These are phyloP conservation scores for Eulemur albifrons DNA, from an alignment of 2,797 vertebrate species.

Conservation along the genomic window DNA sequence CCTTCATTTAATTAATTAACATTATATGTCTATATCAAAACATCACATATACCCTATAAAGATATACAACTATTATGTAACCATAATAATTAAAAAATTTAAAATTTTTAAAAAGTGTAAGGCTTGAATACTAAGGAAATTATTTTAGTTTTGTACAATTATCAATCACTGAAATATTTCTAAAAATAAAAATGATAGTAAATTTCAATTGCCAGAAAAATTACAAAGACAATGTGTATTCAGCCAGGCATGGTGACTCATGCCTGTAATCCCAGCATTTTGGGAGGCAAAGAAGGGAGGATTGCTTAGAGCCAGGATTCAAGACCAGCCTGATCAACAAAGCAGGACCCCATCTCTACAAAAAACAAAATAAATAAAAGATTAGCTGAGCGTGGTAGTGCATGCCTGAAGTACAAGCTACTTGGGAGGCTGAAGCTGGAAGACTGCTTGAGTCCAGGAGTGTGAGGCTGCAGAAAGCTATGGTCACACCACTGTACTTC, in stretches of 20 bases:
- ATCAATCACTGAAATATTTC: background rate
- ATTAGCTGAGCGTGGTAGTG: background rate
- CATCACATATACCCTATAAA: background rate
- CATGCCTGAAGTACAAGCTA: background rate
- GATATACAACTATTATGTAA: background rate
- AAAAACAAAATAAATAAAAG: background rate
- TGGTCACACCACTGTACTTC: background rate
- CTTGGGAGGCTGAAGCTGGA: background rate
- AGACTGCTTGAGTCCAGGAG: background rate
- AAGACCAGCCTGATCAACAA: background rate
- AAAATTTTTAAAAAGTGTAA: background rate
- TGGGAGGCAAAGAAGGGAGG: background rate
- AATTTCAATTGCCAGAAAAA: conserved; percentile 33
- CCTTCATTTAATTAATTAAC: no score
- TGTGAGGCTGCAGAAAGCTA: background rate
- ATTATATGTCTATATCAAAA: background rate
- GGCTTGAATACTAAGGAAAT: background rate
- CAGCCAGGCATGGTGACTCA: background rate
- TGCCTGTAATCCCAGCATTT: background rate
- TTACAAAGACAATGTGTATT: background rate
- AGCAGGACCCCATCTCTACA: background rate
- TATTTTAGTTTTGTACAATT: background rate
- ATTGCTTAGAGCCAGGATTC: background rate
- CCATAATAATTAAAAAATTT: background rate
- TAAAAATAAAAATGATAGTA: background rate